These are phyloP conservation scores for Cephus runcator DNA, from an alignment of 2,888 invertebrate species.

Conservation along the genomic window DNA sequence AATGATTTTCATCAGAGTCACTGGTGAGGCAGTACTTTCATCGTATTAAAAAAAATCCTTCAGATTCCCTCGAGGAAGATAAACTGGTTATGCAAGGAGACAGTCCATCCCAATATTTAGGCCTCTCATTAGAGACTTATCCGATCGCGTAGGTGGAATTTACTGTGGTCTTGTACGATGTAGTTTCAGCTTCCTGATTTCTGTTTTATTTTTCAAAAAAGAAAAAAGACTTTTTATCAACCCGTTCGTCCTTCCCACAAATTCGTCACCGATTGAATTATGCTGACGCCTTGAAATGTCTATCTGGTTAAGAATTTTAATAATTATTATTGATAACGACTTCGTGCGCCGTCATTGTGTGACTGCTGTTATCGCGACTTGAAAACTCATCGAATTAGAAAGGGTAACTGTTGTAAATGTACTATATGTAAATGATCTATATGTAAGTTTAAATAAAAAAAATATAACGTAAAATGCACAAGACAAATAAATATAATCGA, in stretches of 20 bases:
- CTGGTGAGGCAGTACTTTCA: not conserved
- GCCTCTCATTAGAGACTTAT: not conserved
- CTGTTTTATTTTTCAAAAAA: not conserved
- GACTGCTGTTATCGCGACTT: not conserved
- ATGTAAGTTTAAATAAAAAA: not conserved
- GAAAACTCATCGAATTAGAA: not conserved
- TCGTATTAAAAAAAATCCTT: not conserved
- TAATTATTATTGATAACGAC: not conserved
- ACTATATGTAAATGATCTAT: not conserved
- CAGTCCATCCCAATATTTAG: not conserved
- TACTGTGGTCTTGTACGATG: not conserved
- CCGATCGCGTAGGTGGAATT: constrained; percentile 2
- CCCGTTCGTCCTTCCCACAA: not conserved
- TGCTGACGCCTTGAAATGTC: not conserved
- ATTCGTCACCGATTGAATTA: not conserved
- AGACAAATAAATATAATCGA: not conserved
- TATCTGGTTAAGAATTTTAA: not conserved
- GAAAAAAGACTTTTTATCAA: not conserved
- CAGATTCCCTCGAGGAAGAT: not conserved
- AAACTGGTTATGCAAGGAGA: not conserved
- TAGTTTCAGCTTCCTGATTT: not conserved
- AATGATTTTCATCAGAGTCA: not conserved
- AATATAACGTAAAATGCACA: not conserved
- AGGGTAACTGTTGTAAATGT: not conserved
- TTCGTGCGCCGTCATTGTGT: not conserved